Conservation (phyloP, 2,113 vertebrate species). For the Gila orcuttii region DNA sequence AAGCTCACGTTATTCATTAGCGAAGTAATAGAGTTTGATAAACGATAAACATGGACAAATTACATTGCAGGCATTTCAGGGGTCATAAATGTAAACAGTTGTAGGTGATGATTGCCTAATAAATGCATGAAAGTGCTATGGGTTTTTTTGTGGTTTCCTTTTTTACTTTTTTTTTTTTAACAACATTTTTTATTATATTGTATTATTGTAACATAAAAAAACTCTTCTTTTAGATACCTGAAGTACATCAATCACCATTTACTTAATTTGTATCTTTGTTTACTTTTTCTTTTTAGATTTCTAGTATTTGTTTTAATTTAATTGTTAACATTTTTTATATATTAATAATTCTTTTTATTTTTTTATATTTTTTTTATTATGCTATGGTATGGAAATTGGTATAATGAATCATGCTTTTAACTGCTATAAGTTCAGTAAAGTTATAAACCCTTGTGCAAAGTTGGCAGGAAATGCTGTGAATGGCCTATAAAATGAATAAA, state of each 20-base stretch:
- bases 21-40: background rate
- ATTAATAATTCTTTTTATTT: too few species aligned
- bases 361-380: too few species aligned
- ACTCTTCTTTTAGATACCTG: background rate
- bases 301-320: background rate
- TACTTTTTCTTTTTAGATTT: rapidly evolving
- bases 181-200: too few species aligned
- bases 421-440: background rate
- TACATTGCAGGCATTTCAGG: background rate
- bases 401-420: background rate
- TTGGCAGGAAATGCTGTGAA: background rate
- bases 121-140: background rate
- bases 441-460: background rate
- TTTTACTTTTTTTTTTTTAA: background rate
- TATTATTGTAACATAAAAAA: too few species aligned
- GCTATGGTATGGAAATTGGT: background rate
- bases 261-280: background rate
- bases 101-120: background rate
- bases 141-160: background rate
- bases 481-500: background rate
- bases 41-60: background rate
- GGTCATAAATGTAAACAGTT: background rate
- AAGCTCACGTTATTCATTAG: background rate
- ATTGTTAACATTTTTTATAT: background rate
- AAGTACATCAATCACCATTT: background rate